These are phyloP conservation scores for Brachionus calyciflorus DNA, from an alignment of 1,140 invertebrate genomes.

Conservation along the genomic window DNA sequence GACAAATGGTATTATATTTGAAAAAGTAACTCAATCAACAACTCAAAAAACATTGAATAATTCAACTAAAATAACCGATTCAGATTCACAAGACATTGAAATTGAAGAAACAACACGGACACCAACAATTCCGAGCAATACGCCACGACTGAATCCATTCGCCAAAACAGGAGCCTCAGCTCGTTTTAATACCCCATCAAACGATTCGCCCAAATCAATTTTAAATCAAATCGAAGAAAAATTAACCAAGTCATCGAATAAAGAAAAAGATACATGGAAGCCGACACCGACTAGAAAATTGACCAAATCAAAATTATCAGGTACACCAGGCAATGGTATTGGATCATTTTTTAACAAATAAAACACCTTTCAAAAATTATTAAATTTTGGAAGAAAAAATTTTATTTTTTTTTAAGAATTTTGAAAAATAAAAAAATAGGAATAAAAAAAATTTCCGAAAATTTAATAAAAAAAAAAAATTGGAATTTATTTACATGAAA, in stretches of 20 bases:
- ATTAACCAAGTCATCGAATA: conserved; percentile 14
- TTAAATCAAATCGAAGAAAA: conserved; percentile 41
- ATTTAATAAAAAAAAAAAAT: too few relatives aligned
- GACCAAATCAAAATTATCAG: conserved; percentile 2
- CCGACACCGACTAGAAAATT: conserved; percentile 41
- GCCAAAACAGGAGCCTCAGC: conserved; percentile 25
- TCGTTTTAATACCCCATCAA: background rate
- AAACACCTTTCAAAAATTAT: background rate
- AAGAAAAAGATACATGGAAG: conserved; percentile 38
- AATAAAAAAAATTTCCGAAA: too few relatives aligned
- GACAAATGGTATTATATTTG: conserved; percentile 16
- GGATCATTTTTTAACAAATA: conserved; percentile 44
- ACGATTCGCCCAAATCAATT: conserved; percentile 31
- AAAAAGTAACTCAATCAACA: conserved; percentile 1
- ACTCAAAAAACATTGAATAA: background rate
- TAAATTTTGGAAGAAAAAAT: background rate
- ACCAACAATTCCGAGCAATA: background rate
- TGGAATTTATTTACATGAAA: conserved; percentile 21
- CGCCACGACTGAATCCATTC: conserved; percentile 31
- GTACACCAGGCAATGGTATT: background rate
- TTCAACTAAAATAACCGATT: background rate
- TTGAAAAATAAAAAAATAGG: too few relatives aligned
- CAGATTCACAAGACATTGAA: conserved; percentile 37
- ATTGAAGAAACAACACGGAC: background rate
- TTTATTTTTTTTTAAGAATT: background rate